These are phyloP conservation scores for Polypterus senegalus DNA, from an alignment of 2,113 vertebrate genomes.

Conservation along the genomic window DNA sequence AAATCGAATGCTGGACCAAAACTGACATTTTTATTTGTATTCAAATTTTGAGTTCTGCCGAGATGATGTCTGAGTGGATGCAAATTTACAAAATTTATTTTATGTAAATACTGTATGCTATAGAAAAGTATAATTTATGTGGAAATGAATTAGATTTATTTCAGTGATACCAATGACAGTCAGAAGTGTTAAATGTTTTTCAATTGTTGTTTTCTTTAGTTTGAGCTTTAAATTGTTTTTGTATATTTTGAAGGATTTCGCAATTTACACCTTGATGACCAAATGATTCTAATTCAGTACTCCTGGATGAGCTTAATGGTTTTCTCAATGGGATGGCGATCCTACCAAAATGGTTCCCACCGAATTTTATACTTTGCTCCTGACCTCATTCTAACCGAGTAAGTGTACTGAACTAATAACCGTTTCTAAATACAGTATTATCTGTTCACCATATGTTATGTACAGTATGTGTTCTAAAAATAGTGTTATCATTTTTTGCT, in stretches of 20 bases:
- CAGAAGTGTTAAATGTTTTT: too few relatives aligned
- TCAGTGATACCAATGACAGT: too few relatives aligned
- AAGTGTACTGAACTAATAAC: slow-evolving; percentile 44
- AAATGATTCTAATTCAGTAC: slow-evolving; percentile 97
- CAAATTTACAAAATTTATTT: too few relatives aligned
- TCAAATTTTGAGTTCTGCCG: too few relatives aligned
- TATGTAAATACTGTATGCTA: too few relatives aligned
- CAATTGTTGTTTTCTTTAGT: too few relatives aligned
- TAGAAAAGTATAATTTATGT: too few relatives aligned
- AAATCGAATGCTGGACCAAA: too few relatives aligned
- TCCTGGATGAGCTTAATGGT: slow-evolving; percentile 98
- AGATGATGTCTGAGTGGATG: too few relatives aligned
- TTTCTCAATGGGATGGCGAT: slow-evolving; percentile 89
- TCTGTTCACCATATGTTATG: slow-evolving; percentile 1
- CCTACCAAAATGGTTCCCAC: slow-evolving; percentile 82
- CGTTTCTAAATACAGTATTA: background rate
- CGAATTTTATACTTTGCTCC: slow-evolving; percentile 94
- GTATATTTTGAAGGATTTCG: slow-evolving; percentile 65
- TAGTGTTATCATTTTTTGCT: background rate
- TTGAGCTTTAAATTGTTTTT: slow-evolving; percentile 1
- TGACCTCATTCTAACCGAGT: slow-evolving; percentile 87
- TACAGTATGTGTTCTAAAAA: background rate
- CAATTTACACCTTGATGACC: slow-evolving; percentile 85
- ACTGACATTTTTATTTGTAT: too few relatives aligned
- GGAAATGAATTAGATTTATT: too few relatives aligned